These are phyloP conservation scores for Lagorchestes hirsutus DNA, from an alignment of 2,797 vertebrate species.

Conservation along the genomic window DNA sequence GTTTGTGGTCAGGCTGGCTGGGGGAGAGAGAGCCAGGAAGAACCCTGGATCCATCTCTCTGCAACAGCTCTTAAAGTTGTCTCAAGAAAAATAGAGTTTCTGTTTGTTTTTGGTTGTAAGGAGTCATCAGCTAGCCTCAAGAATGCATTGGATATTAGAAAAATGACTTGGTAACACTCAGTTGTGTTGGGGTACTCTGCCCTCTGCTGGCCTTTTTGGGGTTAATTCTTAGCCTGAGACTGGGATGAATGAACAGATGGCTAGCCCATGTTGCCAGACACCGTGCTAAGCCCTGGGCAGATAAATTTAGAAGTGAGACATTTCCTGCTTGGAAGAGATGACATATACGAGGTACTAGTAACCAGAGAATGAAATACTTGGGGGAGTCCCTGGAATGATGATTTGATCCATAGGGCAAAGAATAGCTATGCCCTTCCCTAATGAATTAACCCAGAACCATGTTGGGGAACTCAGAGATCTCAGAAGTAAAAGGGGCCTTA, in stretches of 20 bases:
- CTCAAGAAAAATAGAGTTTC: background rate
- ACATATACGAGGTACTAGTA: background rate
- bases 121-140: background rate
- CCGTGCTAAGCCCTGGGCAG: no score
- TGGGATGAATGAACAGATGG: background rate
- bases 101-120: background rate
- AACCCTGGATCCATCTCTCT: background rate
- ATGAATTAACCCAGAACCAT: background rate
- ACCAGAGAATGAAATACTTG: background rate
- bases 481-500: background rate
- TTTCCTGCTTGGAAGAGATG: background rate
- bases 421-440: background rate
- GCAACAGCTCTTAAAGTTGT: background rate
- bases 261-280: background rate
- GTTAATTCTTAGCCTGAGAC: background rate
- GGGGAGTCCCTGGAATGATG: background rate
- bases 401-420: background rate
- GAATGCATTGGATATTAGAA: background rate
- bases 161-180: background rate
- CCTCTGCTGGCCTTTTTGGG: background rate
- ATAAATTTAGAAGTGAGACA: background rate
- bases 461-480: background rate
- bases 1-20: background rate
- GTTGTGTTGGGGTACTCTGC: background rate
- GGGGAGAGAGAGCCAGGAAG: background rate